Percentiles rank a stretch among this genome's conserved stretches.
Evolutionary conservation across 2,797 vertebrate species (phyloP).

Genomic region (Naso thynnoides): DNA sequence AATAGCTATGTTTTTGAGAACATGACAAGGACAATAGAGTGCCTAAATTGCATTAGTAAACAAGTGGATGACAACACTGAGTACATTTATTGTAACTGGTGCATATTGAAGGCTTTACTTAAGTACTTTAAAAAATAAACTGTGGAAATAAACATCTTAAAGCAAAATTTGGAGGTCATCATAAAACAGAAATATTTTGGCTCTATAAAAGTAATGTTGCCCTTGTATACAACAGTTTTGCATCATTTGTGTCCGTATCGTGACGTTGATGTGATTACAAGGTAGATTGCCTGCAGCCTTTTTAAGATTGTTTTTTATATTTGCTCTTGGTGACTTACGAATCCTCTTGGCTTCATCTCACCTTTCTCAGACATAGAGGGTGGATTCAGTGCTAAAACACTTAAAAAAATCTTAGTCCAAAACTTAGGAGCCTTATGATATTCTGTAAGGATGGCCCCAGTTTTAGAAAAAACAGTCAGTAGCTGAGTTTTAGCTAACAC

Average conservation of each 20-base stretch:
- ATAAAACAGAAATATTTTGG: not conserved
- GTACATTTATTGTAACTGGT: not conserved
- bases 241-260: slow-evolving; percentile 38
- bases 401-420: no score
- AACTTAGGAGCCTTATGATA: no score
- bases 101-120: not conserved
- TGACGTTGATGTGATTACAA: slow-evolving; percentile 18
- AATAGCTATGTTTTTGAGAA: not conserved
- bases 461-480: no score
- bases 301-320: no score
- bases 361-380: no score
- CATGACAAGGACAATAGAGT: not conserved
- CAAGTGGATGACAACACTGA: not conserved
- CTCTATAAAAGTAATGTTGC: no score
- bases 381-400: no score
- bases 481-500: no score
- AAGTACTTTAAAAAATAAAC: not conserved
- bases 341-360: no score
- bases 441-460: no score
- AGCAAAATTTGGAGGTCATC: not conserved
- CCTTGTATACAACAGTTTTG: slow-evolving; percentile 3
- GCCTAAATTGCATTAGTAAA: not conserved
- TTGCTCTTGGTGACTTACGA: no score
- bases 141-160: not conserved
- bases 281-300: no score